Evolutionary conservation across 2,888 invertebrate genomes (phyloP), one percentile per base, ranked within the genome.

Genomic region (Agrochola litura): DNA sequence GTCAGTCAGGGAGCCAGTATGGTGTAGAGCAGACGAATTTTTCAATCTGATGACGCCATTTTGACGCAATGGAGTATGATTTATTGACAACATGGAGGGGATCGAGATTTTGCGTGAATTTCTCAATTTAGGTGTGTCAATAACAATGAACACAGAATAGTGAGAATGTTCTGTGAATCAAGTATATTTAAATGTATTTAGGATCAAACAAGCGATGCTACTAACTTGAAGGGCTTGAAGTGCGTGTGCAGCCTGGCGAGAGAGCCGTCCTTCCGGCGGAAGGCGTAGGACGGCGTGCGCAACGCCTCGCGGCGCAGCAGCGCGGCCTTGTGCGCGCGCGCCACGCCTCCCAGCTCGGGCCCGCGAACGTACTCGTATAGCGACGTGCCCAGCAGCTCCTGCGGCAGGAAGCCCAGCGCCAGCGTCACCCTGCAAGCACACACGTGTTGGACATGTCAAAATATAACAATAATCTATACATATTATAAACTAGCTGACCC

Each of bases 351-450:
- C 81, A 99, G 97, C 92, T 99, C 99, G 61, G 98, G 98, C 76
- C 98, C 98, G 89, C 98, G 98, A 91, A 98, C 98, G 95, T 99
- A 99, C 95, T 99, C 99, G 93, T 99, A 99, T 97, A 99, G 98
- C 88, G 99, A 99, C 19, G 99, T 98, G 58, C 99, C 99, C 41
- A 99, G 95, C 68, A 99, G 96, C 96, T 99, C 99, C 95, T 99
- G 99, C 1, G 99, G 99, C 76, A 99, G 96, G 96, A 98, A 99
- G 2, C 99, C 99, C 79, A 99, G 97, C 56, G 98, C 98, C 84
- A 99, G 94, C 3, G 99, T 99, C 46, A 98, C 99, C 92, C 99
- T 99, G 95, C 4, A 68, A 82, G 0, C 25, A 68, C 37, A 43
- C 30, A 68, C 41, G 37, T 67, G 22, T 22, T 3, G 6, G 6